phyloP scores from a whole-genome alignment of 1,140 invertebrate species.

The Andrena cerasifolii region DNA sequence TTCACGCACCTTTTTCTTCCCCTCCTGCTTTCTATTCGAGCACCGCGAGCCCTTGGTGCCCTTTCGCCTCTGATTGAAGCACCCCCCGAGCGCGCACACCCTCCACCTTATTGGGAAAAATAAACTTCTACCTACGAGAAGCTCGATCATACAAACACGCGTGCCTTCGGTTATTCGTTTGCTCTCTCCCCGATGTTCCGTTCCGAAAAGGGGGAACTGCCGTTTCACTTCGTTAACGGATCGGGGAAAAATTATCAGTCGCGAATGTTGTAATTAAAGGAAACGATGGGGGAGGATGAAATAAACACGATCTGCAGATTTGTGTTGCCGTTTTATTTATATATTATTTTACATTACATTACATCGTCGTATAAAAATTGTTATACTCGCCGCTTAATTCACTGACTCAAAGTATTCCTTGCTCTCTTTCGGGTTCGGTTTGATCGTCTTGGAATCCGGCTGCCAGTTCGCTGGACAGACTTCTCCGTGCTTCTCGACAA shows the following conservation, averaged over 20 bases:
- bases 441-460: conserved; percentile 90
- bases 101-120: conserved; percentile 60
- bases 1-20: conserved; percentile 38
- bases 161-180: background rate
- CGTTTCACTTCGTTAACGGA: too few species aligned
- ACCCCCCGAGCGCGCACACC: conserved; percentile 45
- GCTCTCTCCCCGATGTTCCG: too few species aligned
- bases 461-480: conserved; percentile 95
- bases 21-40: conserved; percentile 68
- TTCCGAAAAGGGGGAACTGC: too few species aligned
- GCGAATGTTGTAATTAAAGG: too few species aligned
- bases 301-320: too few species aligned
- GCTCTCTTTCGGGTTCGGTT: conserved; percentile 90
- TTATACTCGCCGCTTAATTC: conserved; percentile 70
- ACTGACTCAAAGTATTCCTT: conserved; percentile 89
- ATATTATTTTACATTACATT: conserved; percentile 29
- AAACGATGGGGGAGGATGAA: background rate
- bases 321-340: too few species aligned
- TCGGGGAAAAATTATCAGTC: too few species aligned
- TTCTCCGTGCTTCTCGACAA: conserved; percentile 96
- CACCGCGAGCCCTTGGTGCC: conserved; percentile 60
- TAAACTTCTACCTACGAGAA: conserved; percentile 8
- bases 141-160: background rate
- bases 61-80: conserved; percentile 74
- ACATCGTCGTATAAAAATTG: conserved; percentile 7